Base-by-base conservation (phyloP, 1,140 invertebrate genomes). In the Cepaea nemoralis region DNA sequence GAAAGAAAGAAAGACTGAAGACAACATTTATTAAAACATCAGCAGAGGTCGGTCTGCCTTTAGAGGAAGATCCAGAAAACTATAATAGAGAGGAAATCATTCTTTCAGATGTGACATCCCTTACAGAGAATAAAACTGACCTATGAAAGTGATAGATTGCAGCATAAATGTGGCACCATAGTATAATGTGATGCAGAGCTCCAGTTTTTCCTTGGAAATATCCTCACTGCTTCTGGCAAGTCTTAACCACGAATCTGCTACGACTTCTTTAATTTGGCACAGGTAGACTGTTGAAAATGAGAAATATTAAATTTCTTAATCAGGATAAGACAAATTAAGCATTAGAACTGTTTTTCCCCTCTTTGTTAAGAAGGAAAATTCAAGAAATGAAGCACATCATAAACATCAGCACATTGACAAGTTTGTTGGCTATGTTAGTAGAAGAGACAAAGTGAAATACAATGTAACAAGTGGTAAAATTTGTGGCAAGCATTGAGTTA, bases 81-180 rank as follows among this genome's bases (percentile, higher is more conserved):
- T 16, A 16, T 14, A 14, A 55, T 55, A 16, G n/a, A 55, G 14
- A 55, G 50, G 14, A 16, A 55, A 16, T 55, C 50, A 55, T 55
- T n/a, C 14, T n/a, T n/a, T 55, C 14, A 55, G 14, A 55, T 55
- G 14, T n/a, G n/a, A 55, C 14, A 16, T 55, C 14, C 50, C 50
- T 55, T 55, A n/a, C n/a, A 55, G n/a, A n/a, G 1, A 69, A 69
- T 35, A 24, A 70, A 5, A 70, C 40, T 40, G 40, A 70, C 69
- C 69, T 70, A 22, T 40, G 10, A 70, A 16, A 48, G 40, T 74
- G n/a, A 74, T n/a, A 27, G 2, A 45, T 16, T 74, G 37, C 0
- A 74, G 39, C 71, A 74, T 74, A 27, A 45, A 74, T 42, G 39
- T 31, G 31, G 71, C 10, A 74, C 71, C 71, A 74, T 45, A 74